Evolutionary conservation across 2,113 vertebrate genomes (phyloP).

Genomic region (Nestor notabilis): DNA sequence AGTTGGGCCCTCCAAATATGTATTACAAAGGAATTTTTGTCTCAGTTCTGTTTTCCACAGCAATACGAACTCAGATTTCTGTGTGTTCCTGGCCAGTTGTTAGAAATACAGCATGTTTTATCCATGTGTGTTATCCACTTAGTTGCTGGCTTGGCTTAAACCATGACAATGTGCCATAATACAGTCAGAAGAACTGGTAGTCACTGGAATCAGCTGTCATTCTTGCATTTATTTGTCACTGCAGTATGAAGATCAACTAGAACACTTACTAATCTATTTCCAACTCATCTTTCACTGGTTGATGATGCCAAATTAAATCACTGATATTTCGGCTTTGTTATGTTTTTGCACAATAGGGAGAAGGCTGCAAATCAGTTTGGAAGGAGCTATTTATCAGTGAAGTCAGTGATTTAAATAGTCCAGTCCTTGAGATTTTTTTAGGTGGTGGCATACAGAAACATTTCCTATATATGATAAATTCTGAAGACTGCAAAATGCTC

Average conservation of each 20-base stretch:
- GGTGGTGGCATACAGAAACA: background rate
- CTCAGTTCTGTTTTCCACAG: background rate
- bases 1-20: background rate
- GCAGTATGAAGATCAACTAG: background rate
- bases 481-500: background rate
- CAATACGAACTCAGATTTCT: background rate
- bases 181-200: background rate
- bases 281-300: background rate
- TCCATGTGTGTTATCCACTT: background rate
- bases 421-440: background rate
- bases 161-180: background rate
- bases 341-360: background rate
- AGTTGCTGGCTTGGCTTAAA: background rate
- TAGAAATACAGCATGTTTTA: background rate
- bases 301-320: background rate
- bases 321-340: background rate
- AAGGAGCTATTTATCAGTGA: background rate
- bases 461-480: background rate
- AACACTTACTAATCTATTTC: background rate
- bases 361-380: background rate
- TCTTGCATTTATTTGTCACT: constrained; percentile 1
- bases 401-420: background rate
- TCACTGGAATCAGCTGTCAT: background rate
- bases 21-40: background rate
- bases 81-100: background rate